Evolutionary conservation across 1,140 invertebrate species (phyloP).

Genomic region (Brachionus koreanus): DNA sequence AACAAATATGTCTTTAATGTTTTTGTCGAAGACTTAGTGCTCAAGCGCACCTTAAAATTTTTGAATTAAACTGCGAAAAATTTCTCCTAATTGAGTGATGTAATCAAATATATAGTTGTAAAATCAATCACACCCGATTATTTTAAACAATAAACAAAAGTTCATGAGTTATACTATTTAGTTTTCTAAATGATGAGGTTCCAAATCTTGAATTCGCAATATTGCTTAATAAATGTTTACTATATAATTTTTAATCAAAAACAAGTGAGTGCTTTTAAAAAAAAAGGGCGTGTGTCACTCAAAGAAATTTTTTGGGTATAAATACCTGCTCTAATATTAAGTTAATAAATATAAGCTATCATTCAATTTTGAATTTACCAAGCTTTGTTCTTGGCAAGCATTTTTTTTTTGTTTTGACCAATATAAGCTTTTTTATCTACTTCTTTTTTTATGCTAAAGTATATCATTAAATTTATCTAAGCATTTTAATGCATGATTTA

Average conservation of each 20-base stretch:
- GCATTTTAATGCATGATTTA: background rate
- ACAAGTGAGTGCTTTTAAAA: background rate
- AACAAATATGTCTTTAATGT: background rate
- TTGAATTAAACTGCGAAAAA: background rate
- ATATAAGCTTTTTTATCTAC: background rate
- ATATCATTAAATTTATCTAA: background rate
- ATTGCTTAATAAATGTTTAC: background rate
- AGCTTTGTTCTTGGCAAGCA: too few relatives aligned
- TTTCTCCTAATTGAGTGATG: background rate
- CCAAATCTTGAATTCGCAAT: background rate
- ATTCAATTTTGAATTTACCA: too few relatives aligned
- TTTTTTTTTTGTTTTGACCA: too few relatives aligned
- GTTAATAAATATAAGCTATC: background rate
- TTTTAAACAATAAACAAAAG: too few relatives aligned
- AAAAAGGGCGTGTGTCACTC: background rate
- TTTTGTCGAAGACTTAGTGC: background rate
- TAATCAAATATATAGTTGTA: background rate
- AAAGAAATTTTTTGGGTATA: background rate
- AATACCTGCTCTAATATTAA: background rate
- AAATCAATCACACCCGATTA: too few relatives aligned
- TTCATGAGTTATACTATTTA: too few relatives aligned
- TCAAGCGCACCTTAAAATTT: background rate
- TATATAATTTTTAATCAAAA: background rate
- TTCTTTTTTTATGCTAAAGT: background rate
- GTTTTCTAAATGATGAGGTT: background rate